Evolutionary conservation across 2,888 invertebrate genomes (phyloP), one percentile per base, ranked within the genome.

Genomic region (Ashinkailepas kermadecensis): DNA sequence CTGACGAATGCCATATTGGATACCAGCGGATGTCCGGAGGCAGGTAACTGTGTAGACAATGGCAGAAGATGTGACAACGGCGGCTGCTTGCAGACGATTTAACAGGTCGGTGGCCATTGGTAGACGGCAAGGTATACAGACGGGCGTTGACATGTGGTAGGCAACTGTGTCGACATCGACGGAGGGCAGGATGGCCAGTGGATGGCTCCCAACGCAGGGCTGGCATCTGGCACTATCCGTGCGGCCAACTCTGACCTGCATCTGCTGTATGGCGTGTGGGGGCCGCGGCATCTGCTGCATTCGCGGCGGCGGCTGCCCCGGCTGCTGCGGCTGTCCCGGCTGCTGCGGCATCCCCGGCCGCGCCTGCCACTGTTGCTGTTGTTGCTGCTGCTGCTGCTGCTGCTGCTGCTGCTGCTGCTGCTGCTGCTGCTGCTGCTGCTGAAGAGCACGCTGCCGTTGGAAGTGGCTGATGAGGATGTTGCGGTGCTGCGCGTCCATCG

Each of bases 401-500:
- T 39, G 39, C 18, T 39, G 23, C 78, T 56, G 57, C n/a, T n/a
- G 65, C 21, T n/a, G 18, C 18, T 65, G 65, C 21, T 57, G 57
- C 15, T 78, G 78, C 12, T 78, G 78, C 57, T 78, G 78, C 57
- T 78, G 78, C 23, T 79, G 79, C 59, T 79, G 79, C 25, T 79
- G 79, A 18, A 74, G 74, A 1, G 74, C 54, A 15, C 57, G 57
- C 58, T 58, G 79, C 15, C 79, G 79, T 25, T 79, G 79, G 15
- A 57, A 59, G 58, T 79, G 79, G 15, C 23, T 59, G 23, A 79
- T 79, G 79, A 79, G 58, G 23, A 79, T 79, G 58, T 58, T 79
- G 58, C 79, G 79, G 58, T 79, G 58, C 79, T 79, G 79, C 25
- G 79, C 58, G 58, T 79, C 79, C 79, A 79, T 79, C 12, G 58